Base-by-base conservation (phyloP, 2,888 invertebrate species). In the Aradus depressus region DNA sequence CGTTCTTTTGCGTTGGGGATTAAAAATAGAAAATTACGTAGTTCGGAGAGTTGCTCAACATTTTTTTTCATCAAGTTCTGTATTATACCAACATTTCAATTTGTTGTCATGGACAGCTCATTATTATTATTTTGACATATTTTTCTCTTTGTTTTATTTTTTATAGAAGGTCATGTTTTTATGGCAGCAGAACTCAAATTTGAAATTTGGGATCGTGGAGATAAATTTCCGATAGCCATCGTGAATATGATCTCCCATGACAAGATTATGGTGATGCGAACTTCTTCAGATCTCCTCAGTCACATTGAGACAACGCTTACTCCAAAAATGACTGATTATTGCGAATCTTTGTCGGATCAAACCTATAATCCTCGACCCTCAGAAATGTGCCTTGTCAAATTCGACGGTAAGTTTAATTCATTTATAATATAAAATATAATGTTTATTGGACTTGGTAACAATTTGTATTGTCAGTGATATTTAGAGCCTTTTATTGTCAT, bases 361-460 rank as follows among this genome's bases (percentile, higher is more conserved):
- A 52, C 62, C 26, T 69, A 68, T 22, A 65, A 67, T 45, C 68
- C 68, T 3, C 58, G 66, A 12, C 41, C 50, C 0, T 25, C 56
- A 2, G 68, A 69, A 50, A 60, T 68, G 0, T 68, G 68, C 34
- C 51, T 69, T 1, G 68, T 65, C 8, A 52, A 60, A 3, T 67
- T 57, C 26, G 54, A 62, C 0, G 56, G 54, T 39, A 44, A 14
- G 45, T 42, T 26, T n/a, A n/a, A n/a, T n/a, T n/a, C n/a, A n/a
- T n/a, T n/a, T n/a, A n/a, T n/a, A n/a, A n/a, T n/a, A n/a, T n/a
- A n/a, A n/a, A n/a, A n/a, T n/a, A n/a, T n/a, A n/a, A n/a, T n/a
- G n/a, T n/a, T n/a, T n/a, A n/a, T n/a, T n/a, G n/a, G n/a, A n/a
- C n/a, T n/a, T n/a, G n/a, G n/a, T n/a, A n/a, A n/a, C n/a, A n/a